Evolutionary conservation across 2,888 invertebrate genomes (phyloP), one percentile per base, ranked within the genome.

Genomic region (Elgonia sp.): DNA sequence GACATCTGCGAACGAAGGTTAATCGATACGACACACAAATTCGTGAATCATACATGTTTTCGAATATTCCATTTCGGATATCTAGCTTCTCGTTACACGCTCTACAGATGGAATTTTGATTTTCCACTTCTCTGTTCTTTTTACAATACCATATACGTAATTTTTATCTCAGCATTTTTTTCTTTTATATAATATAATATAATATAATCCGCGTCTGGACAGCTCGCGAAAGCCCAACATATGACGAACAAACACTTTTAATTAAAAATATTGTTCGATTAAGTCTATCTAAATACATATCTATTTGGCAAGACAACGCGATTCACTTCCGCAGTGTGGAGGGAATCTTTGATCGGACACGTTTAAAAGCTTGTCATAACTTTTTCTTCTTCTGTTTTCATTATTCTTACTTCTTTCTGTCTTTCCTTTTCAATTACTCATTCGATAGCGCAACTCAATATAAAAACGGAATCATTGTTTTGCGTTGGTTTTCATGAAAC

Each of bases 321-420:
- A 79, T 88, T 69, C 85, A 84, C 84, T 84, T 80, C 75, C 75
- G 81, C 76, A 76, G 50, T 29, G 84, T 84, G 87, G 87, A 86
- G 86, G 86, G 86, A 82, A 86, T 86, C 72, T 81, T 86, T 81
- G 62, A 82, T 86, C 72, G 86, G 86, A 86, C 86, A 72, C 65
- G 46, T 81, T 81, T 63, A 67, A 62, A 79, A 73, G 77, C 70
- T 72, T 72, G 37, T 60, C 60, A n/a, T n/a, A 55, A 69, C 60
- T 65, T 21, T 67, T 57, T 40, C 16, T 46, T 20, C 46, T 67
- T 42, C 2, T 29, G 5, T 29, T 29, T 29, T 29, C 29, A 3
- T 5, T 29, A 29, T 29, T 29, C 29, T 29, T 29, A 29, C 5
- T 67, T 67, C 20, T 37, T 60, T 57, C 29, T 60, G 16, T 37